These are phyloP conservation scores for Embiotoca jacksoni DNA, from an alignment of 2,113 vertebrate species.

Conservation along the genomic window DNA sequence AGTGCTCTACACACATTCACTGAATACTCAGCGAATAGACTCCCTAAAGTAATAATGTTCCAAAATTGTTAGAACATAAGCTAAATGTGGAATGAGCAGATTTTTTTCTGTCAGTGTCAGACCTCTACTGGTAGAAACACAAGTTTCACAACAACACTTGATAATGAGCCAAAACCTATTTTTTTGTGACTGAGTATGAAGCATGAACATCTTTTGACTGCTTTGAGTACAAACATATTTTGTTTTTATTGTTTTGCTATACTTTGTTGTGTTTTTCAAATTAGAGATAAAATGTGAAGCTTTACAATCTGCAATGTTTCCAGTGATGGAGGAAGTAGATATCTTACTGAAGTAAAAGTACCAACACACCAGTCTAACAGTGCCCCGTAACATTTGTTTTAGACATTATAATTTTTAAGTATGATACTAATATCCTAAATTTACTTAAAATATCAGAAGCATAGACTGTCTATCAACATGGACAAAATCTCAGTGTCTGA, in stretches of 20 bases:
- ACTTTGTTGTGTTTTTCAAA: not conserved
- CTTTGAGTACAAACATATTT: not conserved
- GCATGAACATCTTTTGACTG: too few species aligned
- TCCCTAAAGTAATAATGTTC: slow-evolving; percentile 46
- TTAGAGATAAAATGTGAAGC: not conserved
- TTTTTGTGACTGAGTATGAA: not conserved
- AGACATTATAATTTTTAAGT: too few species aligned
- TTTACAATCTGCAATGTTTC: not conserved
- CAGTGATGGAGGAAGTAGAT: not conserved
- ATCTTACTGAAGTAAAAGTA: not conserved
- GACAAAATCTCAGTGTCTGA: too few species aligned
- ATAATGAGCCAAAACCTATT: not conserved
- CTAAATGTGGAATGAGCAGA: slow-evolving; percentile 33
- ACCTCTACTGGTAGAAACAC: not conserved
- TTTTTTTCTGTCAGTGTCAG: slow-evolving; percentile 17
- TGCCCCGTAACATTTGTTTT: not conserved
- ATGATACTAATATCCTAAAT: too few species aligned
- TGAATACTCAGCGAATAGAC: slow-evolving; percentile 27
- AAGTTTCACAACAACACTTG: slow-evolving; percentile 21
- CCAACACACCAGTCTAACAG: not conserved
- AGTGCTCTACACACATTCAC: slow-evolving; percentile 58
- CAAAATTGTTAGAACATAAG: slow-evolving; percentile 37
- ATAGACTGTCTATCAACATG: too few species aligned
- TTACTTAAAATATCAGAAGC: too few species aligned
- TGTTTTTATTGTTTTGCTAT: not conserved